A percentile compares a stretch with the other conserved stretches of the same genome.
Conservation (phyloP, 2,113 vertebrate species). For the Corvus moneduloides region DNA sequence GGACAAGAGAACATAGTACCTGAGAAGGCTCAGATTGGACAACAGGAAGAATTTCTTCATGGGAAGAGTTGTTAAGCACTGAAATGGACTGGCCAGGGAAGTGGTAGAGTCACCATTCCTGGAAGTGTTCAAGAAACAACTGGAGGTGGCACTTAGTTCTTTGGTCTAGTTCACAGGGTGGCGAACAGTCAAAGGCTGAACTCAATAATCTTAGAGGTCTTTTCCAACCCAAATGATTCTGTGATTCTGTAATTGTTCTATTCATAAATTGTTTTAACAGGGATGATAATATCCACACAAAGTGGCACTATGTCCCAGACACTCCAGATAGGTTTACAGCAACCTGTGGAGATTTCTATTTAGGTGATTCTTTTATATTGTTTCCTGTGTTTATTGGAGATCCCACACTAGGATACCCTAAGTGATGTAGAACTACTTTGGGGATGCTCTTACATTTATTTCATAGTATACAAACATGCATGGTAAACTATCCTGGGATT, state of each 20-base stretch:
- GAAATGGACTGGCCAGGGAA: not conserved
- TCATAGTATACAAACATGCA: not conserved
- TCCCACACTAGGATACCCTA: not conserved
- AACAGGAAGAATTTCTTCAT: not conserved
- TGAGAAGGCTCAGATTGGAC: not conserved
- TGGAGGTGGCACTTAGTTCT: not conserved
- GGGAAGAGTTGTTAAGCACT: not conserved
- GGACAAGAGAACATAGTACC: not conserved
- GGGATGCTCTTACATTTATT: not conserved
- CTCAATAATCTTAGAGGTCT: not conserved
- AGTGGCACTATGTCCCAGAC: not conserved
- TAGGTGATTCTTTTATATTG: not conserved
- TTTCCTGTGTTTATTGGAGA: not conserved
- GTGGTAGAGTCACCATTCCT: not conserved
- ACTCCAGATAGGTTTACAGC: not conserved
- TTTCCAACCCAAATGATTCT: not conserved
- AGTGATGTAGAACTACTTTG: not conserved
- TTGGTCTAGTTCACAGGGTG: not conserved
- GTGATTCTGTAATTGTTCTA: not conserved
- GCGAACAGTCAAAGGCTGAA: not conserved
- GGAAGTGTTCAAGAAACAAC: not conserved
- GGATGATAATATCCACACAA: not conserved
- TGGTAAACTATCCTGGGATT: not conserved
- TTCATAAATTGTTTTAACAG: not conserved
- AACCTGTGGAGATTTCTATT: not conserved